Percentiles rank a stretch among this genome's conserved stretches.
phyloP scores from a whole-genome alignment of 2,797 vertebrate genomes.

The Danio aesculapii region DNA sequence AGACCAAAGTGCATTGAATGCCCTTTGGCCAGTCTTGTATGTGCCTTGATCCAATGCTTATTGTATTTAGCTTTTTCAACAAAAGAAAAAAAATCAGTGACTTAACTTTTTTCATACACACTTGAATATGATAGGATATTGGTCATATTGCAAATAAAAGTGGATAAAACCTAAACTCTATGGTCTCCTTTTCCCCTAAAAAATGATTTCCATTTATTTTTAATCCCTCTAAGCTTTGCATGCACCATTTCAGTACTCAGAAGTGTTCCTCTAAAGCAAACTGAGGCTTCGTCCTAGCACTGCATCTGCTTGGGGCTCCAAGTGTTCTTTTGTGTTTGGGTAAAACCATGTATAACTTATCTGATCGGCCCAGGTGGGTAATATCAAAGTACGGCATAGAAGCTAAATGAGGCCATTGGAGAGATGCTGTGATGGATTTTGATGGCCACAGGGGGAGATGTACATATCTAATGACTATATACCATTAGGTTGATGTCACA shows the following conservation, averaged over 20 bases:
- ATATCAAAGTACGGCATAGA: slow-evolving; percentile 68
- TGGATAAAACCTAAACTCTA: slow-evolving; percentile 80
- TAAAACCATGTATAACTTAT: slow-evolving; percentile 76
- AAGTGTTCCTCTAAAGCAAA: background rate
- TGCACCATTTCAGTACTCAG: background rate
- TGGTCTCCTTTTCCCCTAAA: slow-evolving; percentile 69
- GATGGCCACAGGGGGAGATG: slow-evolving; percentile 66
- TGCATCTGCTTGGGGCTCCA: slow-evolving; percentile 75
- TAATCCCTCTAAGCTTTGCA: slow-evolving; percentile 31
- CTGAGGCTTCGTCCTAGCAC: slow-evolving; percentile 52
- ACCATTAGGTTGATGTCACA: slow-evolving; percentile 74
- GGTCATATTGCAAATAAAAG: slow-evolving; percentile 98
- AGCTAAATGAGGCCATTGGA: slow-evolving; percentile 72
- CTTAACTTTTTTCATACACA: slow-evolving; percentile 94
- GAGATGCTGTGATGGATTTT: slow-evolving; percentile 71
- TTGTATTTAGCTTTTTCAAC: slow-evolving; percentile 99
- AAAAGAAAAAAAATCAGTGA: slow-evolving; percentile 83
- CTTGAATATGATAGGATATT: slow-evolving; percentile 96
- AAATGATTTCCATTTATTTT: slow-evolving; percentile 37
- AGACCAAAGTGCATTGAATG: slow-evolving; percentile 99
- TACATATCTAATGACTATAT: slow-evolving; percentile 74
- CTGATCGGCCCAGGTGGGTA: slow-evolving; percentile 73
- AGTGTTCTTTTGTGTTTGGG: slow-evolving; percentile 72
- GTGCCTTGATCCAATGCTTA: slow-evolving; percentile 99
- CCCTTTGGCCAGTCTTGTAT: slow-evolving; percentile 99